phyloP scores from a whole-genome alignment of 2,888 invertebrate genomes.

The Ophion slaviceki region DNA sequence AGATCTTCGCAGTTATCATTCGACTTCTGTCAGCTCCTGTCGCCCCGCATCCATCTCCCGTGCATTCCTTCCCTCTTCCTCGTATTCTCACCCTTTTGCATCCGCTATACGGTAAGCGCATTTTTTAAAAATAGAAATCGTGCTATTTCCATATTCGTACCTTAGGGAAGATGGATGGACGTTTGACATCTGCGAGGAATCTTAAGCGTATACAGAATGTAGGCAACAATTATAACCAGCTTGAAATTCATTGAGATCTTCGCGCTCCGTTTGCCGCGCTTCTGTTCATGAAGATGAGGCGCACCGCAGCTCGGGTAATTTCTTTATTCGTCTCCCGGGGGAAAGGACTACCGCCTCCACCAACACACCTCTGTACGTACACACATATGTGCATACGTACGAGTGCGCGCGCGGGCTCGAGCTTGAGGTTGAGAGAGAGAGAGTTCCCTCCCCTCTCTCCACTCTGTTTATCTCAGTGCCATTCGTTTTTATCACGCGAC shows the following conservation, averaged over 20 bases:
- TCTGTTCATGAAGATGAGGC: neutral
- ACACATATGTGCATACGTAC: slow-evolving; percentile 67
- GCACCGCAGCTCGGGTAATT: slow-evolving; percentile 77
- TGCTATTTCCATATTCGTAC: slow-evolving; percentile 7
- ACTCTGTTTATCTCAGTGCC: slow-evolving; percentile 76
- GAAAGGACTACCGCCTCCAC: slow-evolving; percentile 35
- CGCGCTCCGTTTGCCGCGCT: slow-evolving; percentile 21
- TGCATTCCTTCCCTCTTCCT: neutral
- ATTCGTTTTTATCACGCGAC: slow-evolving; percentile 82
- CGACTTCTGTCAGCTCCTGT: slow-evolving; percentile 32
- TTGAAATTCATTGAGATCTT: slow-evolving; percentile 75
- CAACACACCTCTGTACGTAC: no score
- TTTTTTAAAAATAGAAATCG: neutral
- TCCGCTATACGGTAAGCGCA: neutral
- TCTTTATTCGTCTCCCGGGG: slow-evolving; percentile 80
- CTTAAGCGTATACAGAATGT: neutral
- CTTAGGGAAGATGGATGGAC: neutral
- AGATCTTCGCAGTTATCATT: slow-evolving; percentile 50
- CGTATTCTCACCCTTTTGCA: neutral
- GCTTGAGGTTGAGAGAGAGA: no score
- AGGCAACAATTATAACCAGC: slow-evolving; percentile 29
- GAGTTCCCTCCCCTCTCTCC: slow-evolving; percentile 60
- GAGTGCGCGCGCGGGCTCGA: neutral
- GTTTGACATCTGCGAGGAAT: neutral
- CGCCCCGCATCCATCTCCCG: slow-evolving; percentile 18